Conservation (phyloP, 92 coral and sea anemone species). For the Parazoanthus darwini region DNA sequence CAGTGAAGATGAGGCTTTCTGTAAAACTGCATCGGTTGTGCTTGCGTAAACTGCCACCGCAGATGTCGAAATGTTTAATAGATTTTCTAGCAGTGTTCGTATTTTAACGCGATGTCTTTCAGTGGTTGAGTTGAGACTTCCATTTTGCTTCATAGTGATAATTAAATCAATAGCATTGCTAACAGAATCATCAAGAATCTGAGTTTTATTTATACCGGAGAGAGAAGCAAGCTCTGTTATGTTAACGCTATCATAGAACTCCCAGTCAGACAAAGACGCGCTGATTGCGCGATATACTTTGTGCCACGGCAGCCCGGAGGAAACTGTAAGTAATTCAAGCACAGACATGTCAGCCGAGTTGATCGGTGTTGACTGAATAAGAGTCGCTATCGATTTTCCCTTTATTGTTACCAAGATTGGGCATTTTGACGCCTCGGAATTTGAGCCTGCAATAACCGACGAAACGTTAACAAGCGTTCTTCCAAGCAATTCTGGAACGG, state of each 20-base stretch:
- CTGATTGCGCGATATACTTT: conserved; percentile 39
- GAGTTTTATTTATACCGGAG: conserved; percentile 9
- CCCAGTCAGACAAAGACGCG: conserved; percentile 65
- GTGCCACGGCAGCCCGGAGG: conserved; percentile 57
- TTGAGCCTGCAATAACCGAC: conserved; percentile 54
- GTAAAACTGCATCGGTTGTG: not conserved
- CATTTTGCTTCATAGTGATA: conserved; percentile 14
- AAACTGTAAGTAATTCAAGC: conserved; percentile 50
- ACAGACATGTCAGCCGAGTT: conserved; percentile 41
- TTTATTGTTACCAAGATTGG: conserved; percentile 47
- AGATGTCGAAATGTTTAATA: conserved; percentile 56
- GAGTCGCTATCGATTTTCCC: conserved; percentile 47
- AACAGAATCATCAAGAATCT: conserved; percentile 47
- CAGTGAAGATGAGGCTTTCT: conserved; percentile 25
- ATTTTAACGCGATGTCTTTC: conserved; percentile 30
- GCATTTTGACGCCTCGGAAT: conserved; percentile 39
- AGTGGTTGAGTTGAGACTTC: conserved; percentile 13
- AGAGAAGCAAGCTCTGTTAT: conserved; percentile 47
- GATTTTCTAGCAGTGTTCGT: not conserved
- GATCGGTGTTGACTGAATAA: conserved; percentile 18
- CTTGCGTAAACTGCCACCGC: conserved; percentile 51
- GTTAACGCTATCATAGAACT: conserved; percentile 52
- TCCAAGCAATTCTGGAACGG: conserved; percentile 24
- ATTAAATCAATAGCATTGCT: conserved; percentile 43
- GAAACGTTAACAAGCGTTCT: conserved; percentile 55